phyloP scores from a whole-genome alignment of 2,888 invertebrate species.

The Leistus spinibarbis region DNA sequence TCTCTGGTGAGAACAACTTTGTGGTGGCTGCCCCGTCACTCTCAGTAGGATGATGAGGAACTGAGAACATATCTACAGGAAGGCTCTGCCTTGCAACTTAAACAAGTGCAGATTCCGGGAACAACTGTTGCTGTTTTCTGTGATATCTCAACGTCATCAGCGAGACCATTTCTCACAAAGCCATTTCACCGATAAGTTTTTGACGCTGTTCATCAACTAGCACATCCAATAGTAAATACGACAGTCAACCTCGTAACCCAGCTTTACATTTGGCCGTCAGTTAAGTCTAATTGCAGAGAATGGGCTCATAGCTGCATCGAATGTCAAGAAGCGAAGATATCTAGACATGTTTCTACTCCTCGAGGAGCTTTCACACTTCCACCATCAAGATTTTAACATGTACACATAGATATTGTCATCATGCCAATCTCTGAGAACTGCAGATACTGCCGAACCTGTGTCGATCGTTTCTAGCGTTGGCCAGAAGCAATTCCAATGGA shows the following conservation, averaged over 20 bases:
- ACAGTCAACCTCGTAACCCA: not conserved
- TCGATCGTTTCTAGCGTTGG: not conserved
- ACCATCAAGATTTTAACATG: constrained; percentile 6
- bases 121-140: constrained; percentile 4
- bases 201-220: constrained; percentile 3
- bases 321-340: constrained; percentile 8
- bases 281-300: not conserved
- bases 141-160: constrained; percentile 2
- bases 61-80: not conserved
- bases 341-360: not conserved
- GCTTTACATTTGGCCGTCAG: constrained; percentile 2
- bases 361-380: not conserved
- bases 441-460: not conserved
- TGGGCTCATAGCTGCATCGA: constrained; percentile 12
- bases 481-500: not conserved
- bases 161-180: constrained; percentile 2
- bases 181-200: not conserved
- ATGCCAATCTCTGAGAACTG: not conserved
- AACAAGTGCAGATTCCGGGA: not conserved
- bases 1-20: constrained; percentile 49
- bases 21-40: constrained; percentile 50
- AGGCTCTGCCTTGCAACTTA: not conserved
- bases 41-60: not conserved
- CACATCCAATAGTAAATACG: constrained; percentile 9
- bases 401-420: not conserved